Percentiles rank a stretch among this genome's conserved stretches.
phyloP scores from a whole-genome alignment of 2,888 invertebrate species.

The Aproaerema taeniolella region DNA sequence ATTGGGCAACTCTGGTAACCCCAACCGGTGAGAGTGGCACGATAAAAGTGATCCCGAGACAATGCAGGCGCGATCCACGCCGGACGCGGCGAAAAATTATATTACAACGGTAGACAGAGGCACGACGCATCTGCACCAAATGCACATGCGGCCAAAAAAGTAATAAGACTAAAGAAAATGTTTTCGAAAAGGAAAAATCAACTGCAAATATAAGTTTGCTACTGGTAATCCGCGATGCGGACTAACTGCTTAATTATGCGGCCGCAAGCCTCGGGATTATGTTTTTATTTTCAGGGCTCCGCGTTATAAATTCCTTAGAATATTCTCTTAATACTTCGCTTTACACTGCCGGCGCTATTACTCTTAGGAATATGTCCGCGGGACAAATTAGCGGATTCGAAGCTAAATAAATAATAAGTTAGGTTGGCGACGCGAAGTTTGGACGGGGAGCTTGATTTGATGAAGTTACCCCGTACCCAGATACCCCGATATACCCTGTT shows the following conservation, averaged over 20 bases:
- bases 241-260: conserved; percentile 63
- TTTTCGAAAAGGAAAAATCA: too few species aligned
- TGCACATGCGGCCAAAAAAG: background rate
- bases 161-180: too few species aligned
- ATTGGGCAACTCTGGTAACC: too few species aligned
- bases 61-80: too few species aligned
- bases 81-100: too few species aligned
- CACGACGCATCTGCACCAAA: background rate
- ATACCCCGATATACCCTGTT: too few species aligned
- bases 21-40: too few species aligned
- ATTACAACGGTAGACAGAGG: background rate
- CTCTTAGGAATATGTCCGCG: conserved; percentile 4
- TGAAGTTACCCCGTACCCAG: too few species aligned
- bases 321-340: conserved; percentile 43
- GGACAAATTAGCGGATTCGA: conserved; percentile 4
- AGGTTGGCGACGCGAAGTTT: background rate
- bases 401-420: background rate
- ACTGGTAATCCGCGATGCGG: conserved; percentile 43
- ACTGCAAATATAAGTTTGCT: conserved; percentile 1
- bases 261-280: conserved; percentile 45
- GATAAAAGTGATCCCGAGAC: too few species aligned
- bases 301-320: conserved; percentile 56
- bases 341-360: conserved; percentile 26
- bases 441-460: background rate
- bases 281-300: conserved; percentile 54